These are phyloP conservation scores for Gouania willdenowi DNA, from an alignment of 2,797 vertebrate species.

Conservation along the genomic window DNA sequence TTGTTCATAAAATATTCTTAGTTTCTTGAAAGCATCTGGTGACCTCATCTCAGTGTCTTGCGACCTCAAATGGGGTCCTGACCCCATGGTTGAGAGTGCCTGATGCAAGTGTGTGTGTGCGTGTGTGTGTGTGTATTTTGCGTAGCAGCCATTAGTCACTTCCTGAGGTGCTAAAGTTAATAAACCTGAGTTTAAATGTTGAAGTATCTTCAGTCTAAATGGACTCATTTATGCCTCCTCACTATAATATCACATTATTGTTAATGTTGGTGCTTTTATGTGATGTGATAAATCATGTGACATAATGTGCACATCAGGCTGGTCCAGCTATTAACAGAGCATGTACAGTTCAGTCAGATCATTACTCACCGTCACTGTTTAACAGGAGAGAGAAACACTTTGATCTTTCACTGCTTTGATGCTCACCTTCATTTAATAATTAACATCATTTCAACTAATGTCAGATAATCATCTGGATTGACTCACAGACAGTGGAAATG, in stretches of 20 bases:
- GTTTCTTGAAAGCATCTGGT: no score
- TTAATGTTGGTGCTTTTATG: slow-evolving; percentile 3
- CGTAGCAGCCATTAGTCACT: slow-evolving; percentile 37
- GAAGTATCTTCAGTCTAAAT: slow-evolving; percentile 30
- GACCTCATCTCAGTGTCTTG: no score
- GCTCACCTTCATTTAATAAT: slow-evolving; percentile 23
- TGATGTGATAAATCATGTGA: slow-evolving; percentile 14
- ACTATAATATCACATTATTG: slow-evolving; percentile 28
- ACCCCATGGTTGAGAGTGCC: no score
- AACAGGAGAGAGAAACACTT: no score
- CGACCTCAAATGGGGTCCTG: no score
- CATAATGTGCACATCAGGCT: slow-evolving; percentile 16
- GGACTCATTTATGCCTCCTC: slow-evolving; percentile 24
- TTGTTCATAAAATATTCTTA: no score
- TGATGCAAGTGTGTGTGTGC: not conserved
- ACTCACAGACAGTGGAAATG: slow-evolving; percentile 5
- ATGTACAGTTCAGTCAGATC: slow-evolving; percentile 9
- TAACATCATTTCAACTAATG: slow-evolving; percentile 33
- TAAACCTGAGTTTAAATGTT: slow-evolving; percentile 37
- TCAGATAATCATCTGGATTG: slow-evolving; percentile 32
- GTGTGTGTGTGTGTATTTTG: slow-evolving; percentile 15
- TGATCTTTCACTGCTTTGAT: no score
- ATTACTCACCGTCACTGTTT: not conserved
- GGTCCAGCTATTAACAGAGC: slow-evolving; percentile 3
- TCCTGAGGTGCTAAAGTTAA: slow-evolving; percentile 30